Conservation (phyloP, 1,140 invertebrate genomes). For the Reticulitermes speratus region DNA sequence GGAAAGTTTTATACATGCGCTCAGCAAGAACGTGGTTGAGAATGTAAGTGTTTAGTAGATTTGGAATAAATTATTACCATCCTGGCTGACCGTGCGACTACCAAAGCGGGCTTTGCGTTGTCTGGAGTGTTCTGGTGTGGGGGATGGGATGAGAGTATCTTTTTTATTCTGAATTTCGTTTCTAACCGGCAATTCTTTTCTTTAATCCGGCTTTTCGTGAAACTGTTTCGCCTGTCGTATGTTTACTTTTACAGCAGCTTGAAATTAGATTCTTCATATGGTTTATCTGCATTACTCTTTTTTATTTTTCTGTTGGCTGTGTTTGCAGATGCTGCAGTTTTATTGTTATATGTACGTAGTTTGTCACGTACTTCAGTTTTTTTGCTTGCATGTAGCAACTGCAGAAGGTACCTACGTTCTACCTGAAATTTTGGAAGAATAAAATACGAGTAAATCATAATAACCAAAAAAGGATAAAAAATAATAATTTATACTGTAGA, state of each 20-base stretch:
- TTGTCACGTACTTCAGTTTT: background rate
- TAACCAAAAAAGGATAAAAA: too few relatives aligned
- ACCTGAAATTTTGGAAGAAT: too few relatives aligned
- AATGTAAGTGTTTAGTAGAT: conserved; percentile 17
- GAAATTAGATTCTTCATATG: background rate
- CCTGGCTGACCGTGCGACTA: background rate
- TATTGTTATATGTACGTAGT: background rate
- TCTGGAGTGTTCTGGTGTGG: background rate
- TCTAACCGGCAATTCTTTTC: background rate
- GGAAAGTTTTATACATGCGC: background rate
- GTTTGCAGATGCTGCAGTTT: background rate
- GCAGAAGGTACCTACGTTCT: too few relatives aligned
- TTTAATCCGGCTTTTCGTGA: conserved; percentile 1
- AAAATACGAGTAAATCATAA: too few relatives aligned
- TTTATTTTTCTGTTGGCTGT: background rate
- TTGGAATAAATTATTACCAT: background rate
- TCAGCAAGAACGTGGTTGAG: background rate
- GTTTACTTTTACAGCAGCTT: background rate
- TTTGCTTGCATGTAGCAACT: too few relatives aligned
- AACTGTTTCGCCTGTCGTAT: background rate
- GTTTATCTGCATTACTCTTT: background rate
- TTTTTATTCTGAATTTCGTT: background rate
- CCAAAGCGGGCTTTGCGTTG: background rate
- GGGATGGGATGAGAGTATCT: background rate
- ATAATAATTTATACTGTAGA: too few relatives aligned